Evolutionary conservation across 2,797 vertebrate genomes (phyloP).

Genomic region (Silurus lanzhouensis): DNA sequence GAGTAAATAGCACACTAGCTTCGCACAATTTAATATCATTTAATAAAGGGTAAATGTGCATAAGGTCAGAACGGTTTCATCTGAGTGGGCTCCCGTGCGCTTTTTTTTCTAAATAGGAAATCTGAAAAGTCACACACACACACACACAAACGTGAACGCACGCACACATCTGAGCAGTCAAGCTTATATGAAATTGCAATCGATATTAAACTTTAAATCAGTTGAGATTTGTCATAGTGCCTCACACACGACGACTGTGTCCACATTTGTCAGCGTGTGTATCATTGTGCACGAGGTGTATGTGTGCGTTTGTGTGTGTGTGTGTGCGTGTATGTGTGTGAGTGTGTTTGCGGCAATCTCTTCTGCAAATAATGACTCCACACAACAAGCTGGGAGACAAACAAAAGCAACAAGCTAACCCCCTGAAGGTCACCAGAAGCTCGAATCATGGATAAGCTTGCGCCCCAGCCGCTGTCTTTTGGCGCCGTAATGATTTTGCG

Average conservation of each 20-base stretch:
- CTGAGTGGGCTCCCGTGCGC: neutral
- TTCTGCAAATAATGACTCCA: slow-evolving; percentile 55
- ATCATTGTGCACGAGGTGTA: slow-evolving; percentile 13
- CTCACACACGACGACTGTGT: neutral
- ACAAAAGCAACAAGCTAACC: slow-evolving; percentile 50
- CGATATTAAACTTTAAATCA: slow-evolving; percentile 6
- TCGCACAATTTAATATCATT: slow-evolving; percentile 26
- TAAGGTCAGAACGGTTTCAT: slow-evolving; percentile 3
- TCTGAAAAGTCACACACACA: neutral
- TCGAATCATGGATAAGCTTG: slow-evolving; percentile 40
- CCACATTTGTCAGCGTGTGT: neutral
- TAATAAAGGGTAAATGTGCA: neutral
- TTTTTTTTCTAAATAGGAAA: neutral
- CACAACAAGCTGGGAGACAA: slow-evolving; percentile 44
- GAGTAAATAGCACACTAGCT: slow-evolving; percentile 26
- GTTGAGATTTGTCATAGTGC: neutral
- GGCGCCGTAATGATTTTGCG: slow-evolving; percentile 46
- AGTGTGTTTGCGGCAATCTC: slow-evolving; percentile 36
- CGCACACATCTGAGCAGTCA: neutral
- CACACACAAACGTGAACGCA: too few relatives aligned
- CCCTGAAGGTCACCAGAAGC: slow-evolving; percentile 44
- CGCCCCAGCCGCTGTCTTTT: slow-evolving; percentile 30
- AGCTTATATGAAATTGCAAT: neutral
- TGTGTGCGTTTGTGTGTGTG: neutral
- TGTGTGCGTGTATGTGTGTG: neutral